Conservation (phyloP, 2,888 invertebrate genomes). For the Ectemnius continuus region DNA sequence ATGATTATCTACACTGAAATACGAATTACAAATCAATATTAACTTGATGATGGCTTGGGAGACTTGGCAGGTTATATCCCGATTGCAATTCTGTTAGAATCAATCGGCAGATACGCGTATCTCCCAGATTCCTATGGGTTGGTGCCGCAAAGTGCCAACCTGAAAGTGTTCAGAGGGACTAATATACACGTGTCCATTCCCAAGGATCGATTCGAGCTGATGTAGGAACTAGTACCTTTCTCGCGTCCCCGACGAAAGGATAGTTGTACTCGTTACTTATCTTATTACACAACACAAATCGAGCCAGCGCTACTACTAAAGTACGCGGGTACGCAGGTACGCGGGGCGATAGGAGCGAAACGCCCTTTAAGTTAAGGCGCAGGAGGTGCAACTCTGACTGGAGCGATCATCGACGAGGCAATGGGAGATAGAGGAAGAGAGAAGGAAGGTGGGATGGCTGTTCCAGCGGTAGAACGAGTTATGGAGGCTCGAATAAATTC, state of each 20-base stretch:
- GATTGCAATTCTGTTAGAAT: conserved; percentile 37
- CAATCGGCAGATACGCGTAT: conserved; percentile 19
- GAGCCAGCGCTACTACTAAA: conserved; percentile 35
- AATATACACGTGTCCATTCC: conserved; percentile 23
- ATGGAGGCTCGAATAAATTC: conserved; percentile 35
- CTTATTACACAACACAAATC: conserved; percentile 59
- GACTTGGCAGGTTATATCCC: neutral
- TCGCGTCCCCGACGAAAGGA: conserved; percentile 52
- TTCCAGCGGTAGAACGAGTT: neutral
- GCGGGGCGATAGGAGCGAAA: conserved; percentile 16
- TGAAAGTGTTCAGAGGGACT: conserved; percentile 21
- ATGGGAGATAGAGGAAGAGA: conserved; percentile 16
- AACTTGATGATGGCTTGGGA: conserved; percentile 24
- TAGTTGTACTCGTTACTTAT: conserved; percentile 36
- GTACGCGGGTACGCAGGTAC: conserved; percentile 5
- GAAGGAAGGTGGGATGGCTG: neutral
- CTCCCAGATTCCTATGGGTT: conserved; percentile 18
- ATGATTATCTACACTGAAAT: neutral
- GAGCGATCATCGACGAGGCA: neutral
- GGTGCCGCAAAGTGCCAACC: conserved; percentile 8
- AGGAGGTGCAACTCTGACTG: conserved; percentile 6
- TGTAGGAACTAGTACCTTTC: conserved; percentile 51
- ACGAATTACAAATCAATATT: conserved; percentile 32
- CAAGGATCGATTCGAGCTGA: conserved; percentile 40
- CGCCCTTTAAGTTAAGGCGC: too few species aligned